Evolutionary conservation across 2,888 invertebrate species (phyloP).

Genomic region (Scaptomyza flava): DNA sequence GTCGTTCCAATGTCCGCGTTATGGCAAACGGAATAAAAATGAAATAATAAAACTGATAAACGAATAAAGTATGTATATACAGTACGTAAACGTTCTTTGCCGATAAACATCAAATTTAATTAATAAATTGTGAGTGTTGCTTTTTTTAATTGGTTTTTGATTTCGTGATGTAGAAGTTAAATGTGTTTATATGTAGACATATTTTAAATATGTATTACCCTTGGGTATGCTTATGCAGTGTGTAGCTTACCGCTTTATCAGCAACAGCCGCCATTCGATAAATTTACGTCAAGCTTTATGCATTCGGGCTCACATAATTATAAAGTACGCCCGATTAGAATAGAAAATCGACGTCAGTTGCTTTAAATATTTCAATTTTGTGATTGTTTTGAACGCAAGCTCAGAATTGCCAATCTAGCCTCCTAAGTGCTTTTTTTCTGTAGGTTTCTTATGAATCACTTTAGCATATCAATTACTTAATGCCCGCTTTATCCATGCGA

Average conservation of each 20-base stretch:
- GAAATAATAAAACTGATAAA: conserved; percentile 19
- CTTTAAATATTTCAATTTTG: not conserved
- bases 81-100: not conserved
- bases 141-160: conserved; percentile 9
- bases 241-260: conserved; percentile 38
- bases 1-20: conserved; percentile 27
- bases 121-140: conserved; percentile 15
- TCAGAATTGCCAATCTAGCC: not conserved
- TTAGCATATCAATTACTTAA: conserved; percentile 7
- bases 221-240: conserved; percentile 3
- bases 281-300: conserved; percentile 32
- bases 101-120: conserved; percentile 10
- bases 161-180: conserved; percentile 12
- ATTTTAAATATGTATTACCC: conserved; percentile 1
- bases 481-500: conserved; percentile 20
- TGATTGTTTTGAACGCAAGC: not conserved
- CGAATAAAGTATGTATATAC: not conserved
- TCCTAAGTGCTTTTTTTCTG: not conserved
- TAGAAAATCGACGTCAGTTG: not conserved
- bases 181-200: conserved; percentile 5
- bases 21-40: conserved; percentile 16
- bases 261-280: conserved; percentile 29
- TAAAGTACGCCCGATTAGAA: conserved; percentile 13
- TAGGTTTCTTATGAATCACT: conserved; percentile 14
- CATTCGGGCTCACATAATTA: conserved; percentile 38